A percentile compares a stretch with the other conserved stretches of the same genome.
Conservation (phyloP, 2,888 invertebrate genomes). For the Meiosimyza decipiens region DNA sequence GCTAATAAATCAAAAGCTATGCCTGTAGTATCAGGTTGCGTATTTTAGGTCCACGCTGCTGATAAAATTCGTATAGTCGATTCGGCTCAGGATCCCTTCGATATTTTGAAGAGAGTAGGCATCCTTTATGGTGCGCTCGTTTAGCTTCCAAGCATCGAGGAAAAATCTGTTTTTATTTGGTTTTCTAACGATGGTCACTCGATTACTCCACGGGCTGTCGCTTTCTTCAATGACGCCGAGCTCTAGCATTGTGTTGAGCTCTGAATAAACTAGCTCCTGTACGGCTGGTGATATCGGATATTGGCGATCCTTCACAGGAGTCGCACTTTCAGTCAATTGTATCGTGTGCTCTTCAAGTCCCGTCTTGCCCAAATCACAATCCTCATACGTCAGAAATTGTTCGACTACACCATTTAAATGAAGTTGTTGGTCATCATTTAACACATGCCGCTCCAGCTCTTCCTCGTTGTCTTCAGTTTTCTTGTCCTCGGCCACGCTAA, state of each 20-base stretch:
- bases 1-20: too few species aligned
- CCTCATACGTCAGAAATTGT: slow-evolving; percentile 1
- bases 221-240: too few species aligned
- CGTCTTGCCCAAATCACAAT: slow-evolving; percentile 1
- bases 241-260: background rate
- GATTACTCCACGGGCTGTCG: too few species aligned
- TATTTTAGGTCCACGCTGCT: too few species aligned
- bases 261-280: slow-evolving; percentile 11
- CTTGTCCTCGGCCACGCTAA: background rate
- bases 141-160: too few species aligned
- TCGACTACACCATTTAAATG: background rate
- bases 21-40: too few species aligned
- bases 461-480: background rate
- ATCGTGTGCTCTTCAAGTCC: slow-evolving; percentile 11
- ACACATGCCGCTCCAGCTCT: background rate
- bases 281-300: slow-evolving; percentile 15
- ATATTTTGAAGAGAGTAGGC: too few species aligned
- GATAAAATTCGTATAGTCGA: too few species aligned
- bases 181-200: too few species aligned
- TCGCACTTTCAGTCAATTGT: slow-evolving; percentile 9
- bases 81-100: too few species aligned
- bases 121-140: too few species aligned
- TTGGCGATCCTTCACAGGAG: slow-evolving; percentile 11
- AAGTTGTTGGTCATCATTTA: background rate
- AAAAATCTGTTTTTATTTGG: too few species aligned